Evolutionary conservation across 1,140 invertebrate genomes (phyloP).

Genomic region (Hylaeus anthracinus): DNA sequence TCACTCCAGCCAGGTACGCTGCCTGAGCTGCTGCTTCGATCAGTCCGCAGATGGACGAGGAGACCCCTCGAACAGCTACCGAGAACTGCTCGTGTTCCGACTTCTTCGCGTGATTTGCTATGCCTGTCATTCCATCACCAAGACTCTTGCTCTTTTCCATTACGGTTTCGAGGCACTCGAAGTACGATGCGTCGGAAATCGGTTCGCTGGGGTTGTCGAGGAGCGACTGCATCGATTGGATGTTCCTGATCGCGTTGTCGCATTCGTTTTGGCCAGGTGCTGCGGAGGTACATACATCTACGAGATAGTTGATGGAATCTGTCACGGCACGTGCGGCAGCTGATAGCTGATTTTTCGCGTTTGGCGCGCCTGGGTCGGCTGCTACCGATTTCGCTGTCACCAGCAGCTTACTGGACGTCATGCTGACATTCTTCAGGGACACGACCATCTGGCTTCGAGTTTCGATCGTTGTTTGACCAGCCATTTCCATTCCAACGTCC

Average conservation of each 20-base stretch:
- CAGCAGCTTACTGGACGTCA: slow-evolving; percentile 93
- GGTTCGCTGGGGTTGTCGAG: slow-evolving; percentile 94
- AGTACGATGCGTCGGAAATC: slow-evolving; percentile 94
- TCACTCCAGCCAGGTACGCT: slow-evolving; percentile 96
- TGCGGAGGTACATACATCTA: slow-evolving; percentile 87
- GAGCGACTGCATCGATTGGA: slow-evolving; percentile 91
- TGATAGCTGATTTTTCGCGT: slow-evolving; percentile 93
- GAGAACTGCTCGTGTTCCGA: slow-evolving; percentile 93
- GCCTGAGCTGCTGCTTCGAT: slow-evolving; percentile 97
- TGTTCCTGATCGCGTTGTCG: slow-evolving; percentile 96
- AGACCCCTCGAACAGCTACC: slow-evolving; percentile 91
- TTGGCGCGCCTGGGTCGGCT: slow-evolving; percentile 93
- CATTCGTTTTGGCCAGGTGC: slow-evolving; percentile 96
- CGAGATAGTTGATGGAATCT: slow-evolving; percentile 95
- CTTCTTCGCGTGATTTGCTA: slow-evolving; percentile 94
- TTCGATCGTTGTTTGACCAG: slow-evolving; percentile 87
- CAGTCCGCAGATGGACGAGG: slow-evolving; percentile 93
- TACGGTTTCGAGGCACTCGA: slow-evolving; percentile 95
- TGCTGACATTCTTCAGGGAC: slow-evolving; percentile 92
- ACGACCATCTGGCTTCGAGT: slow-evolving; percentile 90
- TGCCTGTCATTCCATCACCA: slow-evolving; percentile 96
- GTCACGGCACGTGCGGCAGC: slow-evolving; percentile 93
- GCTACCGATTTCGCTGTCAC: slow-evolving; percentile 93
- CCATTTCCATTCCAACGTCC: slow-evolving; percentile 90
- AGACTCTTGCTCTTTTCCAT: slow-evolving; percentile 95